Conservation (phyloP, 1,140 invertebrate species). For the Scaptomyza graminum region DNA sequence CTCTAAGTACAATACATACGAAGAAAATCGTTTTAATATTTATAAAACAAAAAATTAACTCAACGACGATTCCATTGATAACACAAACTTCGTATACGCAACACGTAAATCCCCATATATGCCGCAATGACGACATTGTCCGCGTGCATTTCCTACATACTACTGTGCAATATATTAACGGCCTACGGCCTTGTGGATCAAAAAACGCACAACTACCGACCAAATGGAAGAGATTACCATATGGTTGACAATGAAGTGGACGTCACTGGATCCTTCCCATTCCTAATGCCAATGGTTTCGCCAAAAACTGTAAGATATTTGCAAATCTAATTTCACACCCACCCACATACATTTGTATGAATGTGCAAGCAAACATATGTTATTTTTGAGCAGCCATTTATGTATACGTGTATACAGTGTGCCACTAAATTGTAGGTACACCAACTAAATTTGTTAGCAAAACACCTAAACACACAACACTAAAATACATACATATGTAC, state of each 20-base stretch:
- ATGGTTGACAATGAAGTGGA: conserved; percentile 50
- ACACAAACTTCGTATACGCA: background rate
- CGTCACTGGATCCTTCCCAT: conserved; percentile 85
- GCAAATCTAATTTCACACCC: conserved; percentile 10
- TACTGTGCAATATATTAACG: conserved; percentile 50
- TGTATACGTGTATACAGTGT: conserved; percentile 4
- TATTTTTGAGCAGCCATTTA: background rate
- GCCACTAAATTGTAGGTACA: background rate
- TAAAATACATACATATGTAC: background rate
- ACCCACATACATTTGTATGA: conserved; percentile 10
- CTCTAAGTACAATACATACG: conserved; percentile 1
- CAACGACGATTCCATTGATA: background rate
- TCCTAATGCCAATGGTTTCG: conserved; percentile 89
- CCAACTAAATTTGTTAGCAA: background rate
- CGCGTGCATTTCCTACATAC: conserved; percentile 24
- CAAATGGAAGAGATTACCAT: conserved; percentile 40
- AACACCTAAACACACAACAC: background rate
- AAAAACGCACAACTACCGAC: conserved; percentile 25
- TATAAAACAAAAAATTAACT: background rate
- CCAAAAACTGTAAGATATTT: conserved; percentile 86
- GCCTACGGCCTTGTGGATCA: conserved; percentile 53
- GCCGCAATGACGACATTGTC: conserved; percentile 25
- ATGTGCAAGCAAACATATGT: conserved; percentile 8
- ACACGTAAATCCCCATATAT: conserved; percentile 16
- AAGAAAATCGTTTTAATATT: background rate